Conservation (phyloP, 2,113 vertebrate genomes). For the Choloepus hoffmanni region DNA sequence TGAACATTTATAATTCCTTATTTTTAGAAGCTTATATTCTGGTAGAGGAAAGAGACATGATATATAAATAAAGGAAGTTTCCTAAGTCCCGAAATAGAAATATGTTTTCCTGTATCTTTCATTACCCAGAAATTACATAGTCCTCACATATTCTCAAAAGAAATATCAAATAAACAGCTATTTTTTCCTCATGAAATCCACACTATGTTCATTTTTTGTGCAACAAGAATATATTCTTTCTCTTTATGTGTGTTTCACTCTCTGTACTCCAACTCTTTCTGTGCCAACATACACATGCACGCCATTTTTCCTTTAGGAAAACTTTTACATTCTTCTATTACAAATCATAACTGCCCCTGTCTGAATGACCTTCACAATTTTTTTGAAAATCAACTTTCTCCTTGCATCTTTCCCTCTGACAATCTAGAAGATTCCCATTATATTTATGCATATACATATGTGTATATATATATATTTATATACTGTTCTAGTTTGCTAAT, state of each 20-base stretch:
- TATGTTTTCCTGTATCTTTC: background rate
- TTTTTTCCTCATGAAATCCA: background rate
- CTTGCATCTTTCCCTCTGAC: background rate
- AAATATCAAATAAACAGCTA: background rate
- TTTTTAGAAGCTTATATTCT: background rate
- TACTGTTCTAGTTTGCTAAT: too few relatives aligned
- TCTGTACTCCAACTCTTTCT: background rate
- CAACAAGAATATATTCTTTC: background rate
- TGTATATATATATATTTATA: too few relatives aligned
- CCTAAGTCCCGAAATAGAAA: background rate
- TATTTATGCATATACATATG: too few relatives aligned
- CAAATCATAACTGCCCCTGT: background rate
- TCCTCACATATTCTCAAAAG: background rate
- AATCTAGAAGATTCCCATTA: background rate
- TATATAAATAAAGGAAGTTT: background rate
- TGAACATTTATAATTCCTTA: background rate
- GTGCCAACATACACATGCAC: background rate
- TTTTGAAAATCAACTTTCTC: background rate
- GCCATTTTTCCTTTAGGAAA: background rate
- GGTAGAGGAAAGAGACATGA: background rate
- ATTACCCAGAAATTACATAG: background rate
- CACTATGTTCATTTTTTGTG: background rate
- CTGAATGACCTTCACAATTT: background rate
- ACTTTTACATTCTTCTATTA: background rate
- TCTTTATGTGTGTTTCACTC: background rate